These are phyloP conservation scores for Chamaea fasciata DNA, from an alignment of 2,113 vertebrate genomes.

Conservation along the genomic window DNA sequence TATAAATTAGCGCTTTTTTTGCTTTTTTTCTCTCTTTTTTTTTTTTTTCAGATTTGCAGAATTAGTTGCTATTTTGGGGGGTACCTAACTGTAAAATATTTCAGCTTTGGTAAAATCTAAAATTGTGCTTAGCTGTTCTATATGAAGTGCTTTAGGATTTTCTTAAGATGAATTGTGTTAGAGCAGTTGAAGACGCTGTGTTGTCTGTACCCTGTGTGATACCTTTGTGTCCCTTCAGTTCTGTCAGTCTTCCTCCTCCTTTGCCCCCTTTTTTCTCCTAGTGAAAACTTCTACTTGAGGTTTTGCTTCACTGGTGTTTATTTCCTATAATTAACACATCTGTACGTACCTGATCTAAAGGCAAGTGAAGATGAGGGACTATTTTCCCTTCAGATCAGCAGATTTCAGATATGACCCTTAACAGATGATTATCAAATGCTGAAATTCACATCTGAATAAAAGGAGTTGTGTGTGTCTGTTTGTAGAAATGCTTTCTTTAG, in stretches of 20 bases:
- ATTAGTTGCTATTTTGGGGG: neutral
- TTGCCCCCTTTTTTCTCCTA: neutral
- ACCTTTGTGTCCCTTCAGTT: neutral
- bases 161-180: neutral
- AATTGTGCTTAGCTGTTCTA: neutral
- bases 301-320: neutral
- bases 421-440: neutral
- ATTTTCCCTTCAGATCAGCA: neutral
- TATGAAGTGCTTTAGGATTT: neutral
- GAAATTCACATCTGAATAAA: slow-evolving; percentile 20
- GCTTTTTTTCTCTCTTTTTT: no score
- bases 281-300: neutral
- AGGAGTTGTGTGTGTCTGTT: neutral
- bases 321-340: neutral
- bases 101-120: neutral
- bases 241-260: neutral
- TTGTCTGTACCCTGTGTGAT: neutral
- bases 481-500: neutral
- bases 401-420: slow-evolving; percentile 1
- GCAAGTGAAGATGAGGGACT: neutral
- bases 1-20: neutral
- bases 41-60: neutral
- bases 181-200: neutral
- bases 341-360: neutral
- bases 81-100: neutral